These are phyloP conservation scores for Nothocercus julius DNA, from an alignment of 2,113 vertebrate species.

Conservation along the genomic window DNA sequence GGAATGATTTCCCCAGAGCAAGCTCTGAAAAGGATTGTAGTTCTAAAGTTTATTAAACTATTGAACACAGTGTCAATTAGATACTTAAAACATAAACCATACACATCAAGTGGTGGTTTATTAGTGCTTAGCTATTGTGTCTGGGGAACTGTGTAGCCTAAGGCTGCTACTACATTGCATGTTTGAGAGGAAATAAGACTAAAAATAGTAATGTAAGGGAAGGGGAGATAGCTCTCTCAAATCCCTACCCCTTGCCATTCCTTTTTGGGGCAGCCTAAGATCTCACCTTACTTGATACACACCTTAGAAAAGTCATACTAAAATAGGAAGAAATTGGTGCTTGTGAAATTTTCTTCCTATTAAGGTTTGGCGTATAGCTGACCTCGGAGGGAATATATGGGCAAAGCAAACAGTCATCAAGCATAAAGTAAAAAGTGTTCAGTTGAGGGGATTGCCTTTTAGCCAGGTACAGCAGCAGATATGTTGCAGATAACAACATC, in stretches of 20 bases:
- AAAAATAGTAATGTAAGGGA: background rate
- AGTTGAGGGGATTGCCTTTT: background rate
- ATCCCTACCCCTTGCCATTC: background rate
- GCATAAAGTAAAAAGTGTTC: background rate
- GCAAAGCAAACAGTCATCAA: background rate
- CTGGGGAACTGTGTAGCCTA: background rate
- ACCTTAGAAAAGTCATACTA: background rate
- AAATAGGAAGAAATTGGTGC: background rate
- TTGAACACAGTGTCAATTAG: background rate
- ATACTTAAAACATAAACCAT: background rate
- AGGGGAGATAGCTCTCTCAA: rapidly evolving
- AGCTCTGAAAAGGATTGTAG: background rate
- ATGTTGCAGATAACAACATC: rapidly evolving
- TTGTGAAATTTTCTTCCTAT: background rate
- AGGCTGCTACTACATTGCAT: background rate
- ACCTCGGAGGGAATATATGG: background rate
- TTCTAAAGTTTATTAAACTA: background rate
- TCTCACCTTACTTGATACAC: background rate
- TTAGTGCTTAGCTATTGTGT: background rate
- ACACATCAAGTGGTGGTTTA: background rate
- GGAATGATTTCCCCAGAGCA: too few relatives aligned
- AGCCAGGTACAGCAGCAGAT: background rate
- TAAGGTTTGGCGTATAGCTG: background rate
- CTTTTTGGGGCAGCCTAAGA: rapidly evolving
- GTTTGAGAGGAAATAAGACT: background rate